A percentile compares a stretch with the other conserved stretches of the same genome.
Conservation (phyloP, 2,797 vertebrate species). For the Percopsis omiscomaycus region DNA sequence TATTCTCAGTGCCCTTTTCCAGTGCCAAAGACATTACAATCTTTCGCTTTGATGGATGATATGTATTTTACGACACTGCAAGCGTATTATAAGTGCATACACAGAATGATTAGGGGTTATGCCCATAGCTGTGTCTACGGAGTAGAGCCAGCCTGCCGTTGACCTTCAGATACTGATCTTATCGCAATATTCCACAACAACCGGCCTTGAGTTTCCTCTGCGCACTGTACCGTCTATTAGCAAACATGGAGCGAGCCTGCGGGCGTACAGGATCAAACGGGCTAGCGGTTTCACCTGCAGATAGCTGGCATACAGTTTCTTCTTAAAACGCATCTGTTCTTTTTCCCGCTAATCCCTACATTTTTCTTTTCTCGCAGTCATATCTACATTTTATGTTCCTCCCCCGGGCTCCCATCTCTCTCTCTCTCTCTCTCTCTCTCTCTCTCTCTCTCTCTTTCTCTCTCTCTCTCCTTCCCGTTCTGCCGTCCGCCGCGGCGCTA, state of each 20-base stretch:
- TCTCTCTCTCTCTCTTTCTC: too few relatives aligned
- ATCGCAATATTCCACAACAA: conserved; percentile 28
- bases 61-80: conserved; percentile 72
- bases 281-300: conserved; percentile 32
- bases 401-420: conserved; percentile 3
- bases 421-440: not conserved
- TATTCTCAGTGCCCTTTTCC: conserved; percentile 66
- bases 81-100: conserved; percentile 66
- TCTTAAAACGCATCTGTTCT: conserved; percentile 33
- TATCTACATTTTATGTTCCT: conserved; percentile 59
- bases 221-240: conserved; percentile 36
- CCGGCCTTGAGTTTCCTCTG: conserved; percentile 57
- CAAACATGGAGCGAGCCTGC: conserved; percentile 22
- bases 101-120: conserved; percentile 67
- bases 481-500: conserved; percentile 39
- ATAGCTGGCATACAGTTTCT: conserved; percentile 8
- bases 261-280: not conserved
- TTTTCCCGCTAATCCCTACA: conserved; percentile 41
- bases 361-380: conserved; percentile 25
- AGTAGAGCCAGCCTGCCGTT: conserved; percentile 14
- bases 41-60: conserved; percentile 68
- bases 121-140: conserved; percentile 53
- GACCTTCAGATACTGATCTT: conserved; percentile 42
- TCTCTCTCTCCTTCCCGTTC: conserved; percentile 49
- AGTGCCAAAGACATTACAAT: conserved; percentile 69